Base-by-base conservation (phyloP, 1,140 invertebrate genomes). In the Gonioctena quinquepunctata region DNA sequence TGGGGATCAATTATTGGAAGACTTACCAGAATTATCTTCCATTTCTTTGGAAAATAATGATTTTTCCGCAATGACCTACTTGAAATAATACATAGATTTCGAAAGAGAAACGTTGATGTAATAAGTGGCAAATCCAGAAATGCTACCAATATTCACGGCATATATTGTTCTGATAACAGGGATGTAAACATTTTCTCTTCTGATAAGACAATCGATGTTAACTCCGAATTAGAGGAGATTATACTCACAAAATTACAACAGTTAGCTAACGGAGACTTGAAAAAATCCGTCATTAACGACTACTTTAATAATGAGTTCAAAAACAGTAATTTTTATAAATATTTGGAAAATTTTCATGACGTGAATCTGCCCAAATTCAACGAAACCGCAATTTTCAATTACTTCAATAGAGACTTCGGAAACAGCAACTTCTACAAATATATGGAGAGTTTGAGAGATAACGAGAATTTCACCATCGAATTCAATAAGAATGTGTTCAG, bases 291-390 rank as follows among this genome's bases (percentile, higher is more conserved):
- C 1, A 5, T 64, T 28, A 42, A 49, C 42, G 33, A 50, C 13
- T 48, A 64, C 22, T 64, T 48, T 48, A 64, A 64, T 19, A 48
- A 21, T 13, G 61, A 49, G 16, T 64, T 64, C 42, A 48, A 49
- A 49, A 64, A 64, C 22, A 64, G 61, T 22, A 64, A 13, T 48
- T 64, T 64, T 48, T 64, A 64, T 19, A 64, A 64, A 21, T 64
- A 64, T 28, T n/a, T 64, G n/a, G 61, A 64, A 23, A 64, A 50
- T 64, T 48, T 64, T 21, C 11, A 64, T 18, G n/a, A 48, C 11
- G 13, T 18, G 13, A 49, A 65, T 50, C 13, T 26, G 4, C 3
- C 11, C 11, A 64, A 11, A 19, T 19, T 48, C 2, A 23, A 64
- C 49, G 19, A 11, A 8, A 49, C 28, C 6, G 33, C 28, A 13